Percentiles rank a stretch among this genome's conserved stretches.
Conservation (phyloP, 2,113 vertebrate species). For the rat (Rattus norvegicus) region DNA sequence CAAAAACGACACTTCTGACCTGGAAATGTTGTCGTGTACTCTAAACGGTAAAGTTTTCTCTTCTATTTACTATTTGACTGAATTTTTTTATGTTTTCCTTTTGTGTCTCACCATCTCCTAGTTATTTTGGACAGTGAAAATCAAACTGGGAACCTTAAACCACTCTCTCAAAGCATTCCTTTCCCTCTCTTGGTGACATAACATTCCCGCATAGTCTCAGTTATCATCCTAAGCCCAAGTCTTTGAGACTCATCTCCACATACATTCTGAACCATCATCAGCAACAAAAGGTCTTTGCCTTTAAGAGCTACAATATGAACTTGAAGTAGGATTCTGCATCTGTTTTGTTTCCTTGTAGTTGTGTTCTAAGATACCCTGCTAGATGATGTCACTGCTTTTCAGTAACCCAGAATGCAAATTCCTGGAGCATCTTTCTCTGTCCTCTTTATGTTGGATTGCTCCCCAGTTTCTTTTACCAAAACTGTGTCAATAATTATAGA, state of each 20-base stretch:
- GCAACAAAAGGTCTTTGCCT: not conserved
- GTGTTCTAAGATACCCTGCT: not conserved
- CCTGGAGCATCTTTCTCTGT: not conserved
- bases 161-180: not conserved
- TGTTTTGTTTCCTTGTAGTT: not conserved
- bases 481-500: not conserved
- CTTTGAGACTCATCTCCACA: not conserved
- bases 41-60: not conserved
- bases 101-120: not conserved
- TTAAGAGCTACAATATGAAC: not conserved
- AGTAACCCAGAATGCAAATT: not conserved
- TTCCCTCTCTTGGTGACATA: not conserved
- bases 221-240: not conserved
- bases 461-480: not conserved
- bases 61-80: not conserved
- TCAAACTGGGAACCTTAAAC: not conserved
- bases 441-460: not conserved
- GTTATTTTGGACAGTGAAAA: not conserved
- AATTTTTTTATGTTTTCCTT: constrained; percentile 12
- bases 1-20: not conserved
- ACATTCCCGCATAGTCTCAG: not conserved
- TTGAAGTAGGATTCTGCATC: not conserved
- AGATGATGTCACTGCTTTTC: not conserved
- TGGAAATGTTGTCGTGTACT: not conserved
- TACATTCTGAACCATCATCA: not conserved